These are phyloP conservation scores for Rhabdophis nuchalis DNA, from an alignment of 2,797 vertebrate species.

Conservation along the genomic window DNA sequence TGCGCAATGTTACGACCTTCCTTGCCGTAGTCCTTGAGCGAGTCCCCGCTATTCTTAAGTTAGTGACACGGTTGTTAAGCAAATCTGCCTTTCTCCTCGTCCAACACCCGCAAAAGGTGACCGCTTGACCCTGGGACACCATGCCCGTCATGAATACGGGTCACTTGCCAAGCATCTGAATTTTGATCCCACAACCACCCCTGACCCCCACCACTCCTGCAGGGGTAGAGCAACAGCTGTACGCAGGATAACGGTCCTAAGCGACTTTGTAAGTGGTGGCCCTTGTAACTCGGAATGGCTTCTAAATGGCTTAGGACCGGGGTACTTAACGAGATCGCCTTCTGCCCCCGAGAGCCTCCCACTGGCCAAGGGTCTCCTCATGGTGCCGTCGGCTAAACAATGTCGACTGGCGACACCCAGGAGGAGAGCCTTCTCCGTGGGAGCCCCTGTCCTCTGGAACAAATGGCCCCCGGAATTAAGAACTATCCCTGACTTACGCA, in stretches of 20 bases:
- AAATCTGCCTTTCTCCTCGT: neutral
- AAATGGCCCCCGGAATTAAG: too few relatives aligned
- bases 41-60: neutral
- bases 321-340: too few relatives aligned
- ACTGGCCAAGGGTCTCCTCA: too few relatives aligned
- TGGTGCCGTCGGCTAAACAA: too few relatives aligned
- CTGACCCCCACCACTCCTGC: too few relatives aligned
- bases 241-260: neutral
- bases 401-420: too few relatives aligned
- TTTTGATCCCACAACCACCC: neutral
- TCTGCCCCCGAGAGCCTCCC: too few relatives aligned
- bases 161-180: neutral
- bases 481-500: too few relatives aligned
- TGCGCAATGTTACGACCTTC: neutral
- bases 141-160: neutral
- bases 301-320: too few relatives aligned
- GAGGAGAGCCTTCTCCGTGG: too few relatives aligned
- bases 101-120: neutral
- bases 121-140: rapidly evolving
- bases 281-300: neutral
- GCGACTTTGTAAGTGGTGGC: neutral
- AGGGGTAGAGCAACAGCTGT: neutral
- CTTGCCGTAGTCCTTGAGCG: neutral
- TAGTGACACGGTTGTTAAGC: neutral
- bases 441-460: too few relatives aligned